Conservation (phyloP, 2,888 invertebrate species). For the Cerceris rybyensis region DNA sequence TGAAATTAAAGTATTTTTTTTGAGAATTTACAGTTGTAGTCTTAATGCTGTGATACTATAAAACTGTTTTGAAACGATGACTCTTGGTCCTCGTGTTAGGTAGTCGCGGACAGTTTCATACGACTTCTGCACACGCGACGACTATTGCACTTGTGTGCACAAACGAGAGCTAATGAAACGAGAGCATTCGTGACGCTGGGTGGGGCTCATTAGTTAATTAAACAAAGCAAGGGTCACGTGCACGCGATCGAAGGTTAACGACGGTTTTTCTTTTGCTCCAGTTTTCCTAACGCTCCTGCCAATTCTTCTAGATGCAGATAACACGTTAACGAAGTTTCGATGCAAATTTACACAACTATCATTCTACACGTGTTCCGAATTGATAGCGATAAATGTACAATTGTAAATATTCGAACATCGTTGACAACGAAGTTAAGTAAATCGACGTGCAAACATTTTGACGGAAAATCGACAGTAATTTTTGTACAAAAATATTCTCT, state of each 20-base stretch:
- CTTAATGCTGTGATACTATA: too few relatives aligned
- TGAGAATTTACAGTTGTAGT: too few relatives aligned
- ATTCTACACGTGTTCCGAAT: too few relatives aligned
- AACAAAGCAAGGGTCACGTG: constrained; percentile 62
- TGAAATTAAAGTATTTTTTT: too few relatives aligned
- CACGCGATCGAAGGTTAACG: constrained; percentile 57
- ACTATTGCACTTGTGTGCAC: constrained; percentile 44
- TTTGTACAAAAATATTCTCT: too few relatives aligned
- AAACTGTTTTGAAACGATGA: too few relatives aligned
- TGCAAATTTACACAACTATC: too few relatives aligned
- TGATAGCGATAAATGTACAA: too few relatives aligned
- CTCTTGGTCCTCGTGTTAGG: neutral
- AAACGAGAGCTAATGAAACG: constrained; percentile 38
- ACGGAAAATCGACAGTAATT: too few relatives aligned
- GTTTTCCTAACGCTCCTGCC: constrained; percentile 12
- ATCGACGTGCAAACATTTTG: too few relatives aligned
- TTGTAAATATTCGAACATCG: too few relatives aligned
- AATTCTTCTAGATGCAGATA: neutral
- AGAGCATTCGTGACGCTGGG: constrained; percentile 61
- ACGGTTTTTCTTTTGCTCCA: constrained; percentile 4
- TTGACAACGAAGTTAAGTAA: too few relatives aligned
- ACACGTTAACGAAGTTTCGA: neutral
- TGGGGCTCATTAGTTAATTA: constrained; percentile 74
- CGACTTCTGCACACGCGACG: constrained; percentile 41
- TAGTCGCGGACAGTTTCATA: neutral